phyloP scores from a whole-genome alignment of 1,140 invertebrate genomes.

The Aethina tumida region DNA sequence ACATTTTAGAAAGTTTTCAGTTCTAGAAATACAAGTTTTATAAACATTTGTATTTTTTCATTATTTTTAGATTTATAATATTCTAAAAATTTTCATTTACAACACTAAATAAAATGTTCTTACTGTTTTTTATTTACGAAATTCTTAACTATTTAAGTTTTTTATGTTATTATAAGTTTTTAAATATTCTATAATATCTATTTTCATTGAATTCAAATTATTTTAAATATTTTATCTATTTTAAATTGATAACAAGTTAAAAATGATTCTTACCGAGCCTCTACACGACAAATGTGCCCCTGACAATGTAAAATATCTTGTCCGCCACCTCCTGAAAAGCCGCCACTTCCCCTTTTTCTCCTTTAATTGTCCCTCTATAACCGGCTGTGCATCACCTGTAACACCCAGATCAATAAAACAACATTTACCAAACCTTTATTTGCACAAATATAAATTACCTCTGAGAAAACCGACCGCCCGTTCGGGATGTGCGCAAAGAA shows the following conservation, averaged over 20 bases:
- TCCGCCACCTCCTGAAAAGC: slow-evolving; percentile 82
- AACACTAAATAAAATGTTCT: no score
- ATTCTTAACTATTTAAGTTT: no score
- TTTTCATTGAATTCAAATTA: no score
- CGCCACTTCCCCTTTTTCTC: slow-evolving; percentile 92
- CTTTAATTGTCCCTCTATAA: slow-evolving; percentile 85
- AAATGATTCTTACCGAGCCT: slow-evolving; percentile 75
- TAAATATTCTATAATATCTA: no score
- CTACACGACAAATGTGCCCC: slow-evolving; percentile 82
- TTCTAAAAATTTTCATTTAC: no score
- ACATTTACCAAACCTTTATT: slow-evolving; percentile 4
- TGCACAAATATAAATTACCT: slow-evolving; percentile 26
- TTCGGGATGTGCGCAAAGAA: slow-evolving; percentile 86
- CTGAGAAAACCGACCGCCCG: slow-evolving; percentile 70
- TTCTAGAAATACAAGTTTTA: no score
- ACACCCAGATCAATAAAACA: background rate
- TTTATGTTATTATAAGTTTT: no score
- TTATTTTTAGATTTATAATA: no score
- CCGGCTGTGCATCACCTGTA: slow-evolving; percentile 52
- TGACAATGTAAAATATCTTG: slow-evolving; percentile 85
- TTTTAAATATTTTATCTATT: background rate
- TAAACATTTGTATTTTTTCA: no score
- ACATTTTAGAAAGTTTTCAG: no score
- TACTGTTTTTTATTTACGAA: no score
- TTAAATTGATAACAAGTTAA: no score